Evolutionary conservation across 37 sponge, comb jelly and placozoan genomes (phyloP).

Genomic region (Aplysina aerophoba): DNA sequence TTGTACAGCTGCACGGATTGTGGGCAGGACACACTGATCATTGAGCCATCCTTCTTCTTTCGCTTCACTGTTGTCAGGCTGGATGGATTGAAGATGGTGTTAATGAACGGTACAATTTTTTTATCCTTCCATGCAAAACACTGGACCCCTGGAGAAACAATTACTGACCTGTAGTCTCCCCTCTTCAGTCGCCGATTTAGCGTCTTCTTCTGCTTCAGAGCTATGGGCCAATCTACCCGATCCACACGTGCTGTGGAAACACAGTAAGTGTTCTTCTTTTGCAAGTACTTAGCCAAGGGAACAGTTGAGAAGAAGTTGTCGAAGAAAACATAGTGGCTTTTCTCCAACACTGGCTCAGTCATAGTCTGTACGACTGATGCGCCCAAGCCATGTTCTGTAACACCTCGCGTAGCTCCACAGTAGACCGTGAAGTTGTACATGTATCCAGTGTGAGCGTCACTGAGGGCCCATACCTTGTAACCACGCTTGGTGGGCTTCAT

Average conservation of each 20-base stretch:
- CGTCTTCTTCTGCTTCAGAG: background rate
- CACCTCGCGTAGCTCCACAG: background rate
- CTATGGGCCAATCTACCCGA: background rate
- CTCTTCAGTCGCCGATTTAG: no score
- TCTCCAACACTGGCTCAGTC: background rate
- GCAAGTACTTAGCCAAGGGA: background rate
- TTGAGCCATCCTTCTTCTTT: background rate
- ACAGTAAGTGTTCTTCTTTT: background rate
- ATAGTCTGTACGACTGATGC: background rate
- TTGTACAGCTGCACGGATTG: slow-evolving; percentile 6
- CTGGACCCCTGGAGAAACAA: background rate
- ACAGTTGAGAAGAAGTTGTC: slow-evolving; percentile 7
- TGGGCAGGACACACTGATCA: background rate
- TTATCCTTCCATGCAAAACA: slow-evolving; percentile 26
- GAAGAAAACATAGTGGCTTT: slow-evolving; percentile 5
- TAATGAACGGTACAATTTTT: background rate
- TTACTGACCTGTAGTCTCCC: background rate
- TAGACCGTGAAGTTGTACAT: background rate
- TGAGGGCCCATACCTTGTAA: background rate
- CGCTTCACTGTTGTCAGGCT: background rate
- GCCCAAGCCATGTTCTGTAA: background rate
- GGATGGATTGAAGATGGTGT: background rate
- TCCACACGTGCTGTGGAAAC: background rate
- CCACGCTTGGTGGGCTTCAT: slow-evolving; percentile 10
- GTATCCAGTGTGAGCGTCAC: slow-evolving; percentile 14